These are phyloP conservation scores for Falco peregrinus DNA, from an alignment of 2,797 vertebrate genomes.

Conservation along the genomic window DNA sequence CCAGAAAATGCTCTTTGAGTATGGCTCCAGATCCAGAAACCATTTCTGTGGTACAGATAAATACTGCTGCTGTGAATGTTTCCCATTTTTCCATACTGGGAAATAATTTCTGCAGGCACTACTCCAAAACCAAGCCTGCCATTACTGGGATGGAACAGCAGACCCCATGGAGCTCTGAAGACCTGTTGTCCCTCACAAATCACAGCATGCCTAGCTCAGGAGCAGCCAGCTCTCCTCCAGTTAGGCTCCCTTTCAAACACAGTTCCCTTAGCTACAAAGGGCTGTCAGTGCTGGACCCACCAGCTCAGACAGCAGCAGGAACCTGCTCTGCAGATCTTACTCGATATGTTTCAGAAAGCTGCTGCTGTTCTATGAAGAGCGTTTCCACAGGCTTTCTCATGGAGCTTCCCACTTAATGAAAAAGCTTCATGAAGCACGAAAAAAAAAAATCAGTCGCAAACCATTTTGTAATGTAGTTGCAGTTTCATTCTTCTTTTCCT, in stretches of 20 bases:
- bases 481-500: neutral
- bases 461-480: neutral
- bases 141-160: neutral
- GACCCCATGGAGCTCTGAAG: neutral
- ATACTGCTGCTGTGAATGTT: neutral
- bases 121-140: neutral
- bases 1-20: neutral
- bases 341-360: neutral
- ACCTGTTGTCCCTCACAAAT: neutral
- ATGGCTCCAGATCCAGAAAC: neutral
- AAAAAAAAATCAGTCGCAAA: neutral
- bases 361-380: neutral
- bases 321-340: neutral
- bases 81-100: neutral
- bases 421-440: neutral
- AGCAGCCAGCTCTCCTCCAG: neutral
- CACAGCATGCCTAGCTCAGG: neutral
- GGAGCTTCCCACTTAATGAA: neutral
- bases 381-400: neutral
- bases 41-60: neutral
- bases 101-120: neutral
- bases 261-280: neutral
- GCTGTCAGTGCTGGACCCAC: accelerated
- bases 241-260: neutral
- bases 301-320: neutral